Percentiles rank a stretch among this genome's conserved stretches.
phyloP scores from a whole-genome alignment of 2,888 invertebrate species.

The Nycteola revayana region DNA sequence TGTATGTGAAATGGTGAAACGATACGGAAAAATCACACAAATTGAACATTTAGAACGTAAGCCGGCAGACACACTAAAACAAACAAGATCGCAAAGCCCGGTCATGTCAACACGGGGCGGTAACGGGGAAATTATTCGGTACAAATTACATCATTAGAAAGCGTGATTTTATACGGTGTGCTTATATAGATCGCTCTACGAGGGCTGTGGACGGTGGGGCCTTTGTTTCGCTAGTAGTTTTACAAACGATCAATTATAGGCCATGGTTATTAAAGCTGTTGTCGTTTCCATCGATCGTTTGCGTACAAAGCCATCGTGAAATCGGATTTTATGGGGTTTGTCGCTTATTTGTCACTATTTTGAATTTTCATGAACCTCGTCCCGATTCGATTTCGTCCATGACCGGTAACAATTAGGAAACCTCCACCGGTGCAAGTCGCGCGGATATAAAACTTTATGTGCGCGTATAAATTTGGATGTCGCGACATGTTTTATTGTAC shows the following conservation, averaged over 20 bases:
- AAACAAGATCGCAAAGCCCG: constrained; percentile 37
- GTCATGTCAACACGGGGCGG: constrained; percentile 42
- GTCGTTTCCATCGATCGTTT: no score
- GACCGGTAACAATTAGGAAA: constrained; percentile 78
- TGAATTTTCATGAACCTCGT: constrained; percentile 50
- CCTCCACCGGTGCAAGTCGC: constrained; percentile 72
- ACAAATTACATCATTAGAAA: constrained; percentile 69
- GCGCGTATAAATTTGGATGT: constrained; percentile 80
- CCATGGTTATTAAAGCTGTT: constrained; percentile 6
- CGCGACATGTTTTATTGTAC: constrained; percentile 81
- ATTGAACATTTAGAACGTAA: constrained; percentile 34
- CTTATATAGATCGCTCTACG: constrained; percentile 34
- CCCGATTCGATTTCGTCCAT: constrained; percentile 57
- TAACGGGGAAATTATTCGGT: constrained; percentile 66
- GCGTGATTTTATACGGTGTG: constrained; percentile 44
- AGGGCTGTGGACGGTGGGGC: constrained; percentile 12
- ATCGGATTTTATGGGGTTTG: constrained; percentile 41
- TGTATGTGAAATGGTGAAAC: constrained; percentile 39
- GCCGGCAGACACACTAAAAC: constrained; percentile 35
- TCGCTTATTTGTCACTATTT: constrained; percentile 46
- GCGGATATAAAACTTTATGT: constrained; percentile 81
- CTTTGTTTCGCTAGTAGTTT: constrained; percentile 11
- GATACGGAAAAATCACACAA: constrained; percentile 39
- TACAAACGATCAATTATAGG: constrained; percentile 14
- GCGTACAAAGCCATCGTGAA: no score